Evolutionary conservation across 2,888 invertebrate genomes (phyloP).

Genomic region (Phrixothrix hirtus): DNA sequence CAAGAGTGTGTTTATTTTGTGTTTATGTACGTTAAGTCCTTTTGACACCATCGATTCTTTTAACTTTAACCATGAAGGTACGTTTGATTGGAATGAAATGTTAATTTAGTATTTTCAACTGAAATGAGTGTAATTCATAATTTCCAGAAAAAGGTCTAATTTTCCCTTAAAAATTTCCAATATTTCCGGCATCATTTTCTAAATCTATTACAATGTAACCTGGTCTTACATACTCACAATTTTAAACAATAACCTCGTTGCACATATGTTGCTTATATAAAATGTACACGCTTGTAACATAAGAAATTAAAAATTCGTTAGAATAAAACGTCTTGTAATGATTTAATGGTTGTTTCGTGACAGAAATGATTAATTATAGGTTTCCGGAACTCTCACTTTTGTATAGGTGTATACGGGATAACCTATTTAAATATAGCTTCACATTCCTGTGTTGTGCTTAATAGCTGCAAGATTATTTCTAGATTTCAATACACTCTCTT

Average conservation of each 20-base stretch:
- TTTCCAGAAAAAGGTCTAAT: no score
- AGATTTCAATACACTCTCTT: no score
- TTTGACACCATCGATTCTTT: not conserved
- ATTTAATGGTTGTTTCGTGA: not conserved
- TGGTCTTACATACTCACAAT: not conserved
- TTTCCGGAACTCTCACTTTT: not conserved
- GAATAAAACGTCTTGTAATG: not conserved
- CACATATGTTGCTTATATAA: not conserved
- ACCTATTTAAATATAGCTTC: no score
- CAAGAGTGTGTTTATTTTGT: constrained; percentile 14
- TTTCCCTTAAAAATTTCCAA: no score
- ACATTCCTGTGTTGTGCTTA: no score
- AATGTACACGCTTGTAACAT: not conserved
- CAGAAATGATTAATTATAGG: not conserved
- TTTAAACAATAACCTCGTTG: constrained; percentile 4
- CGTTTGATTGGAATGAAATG: not conserved
- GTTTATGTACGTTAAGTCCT: constrained; percentile 11
- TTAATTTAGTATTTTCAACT: not conserved
- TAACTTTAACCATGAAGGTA: not conserved
- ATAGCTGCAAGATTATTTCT: no score
- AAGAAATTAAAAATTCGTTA: not conserved
- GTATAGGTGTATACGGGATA: no score
- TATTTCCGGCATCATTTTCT: no score
- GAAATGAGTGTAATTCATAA: no score
- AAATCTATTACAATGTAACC: no score